phyloP scores from a whole-genome alignment of 2,797 vertebrate genomes.

The Pteropus rufus region DNA sequence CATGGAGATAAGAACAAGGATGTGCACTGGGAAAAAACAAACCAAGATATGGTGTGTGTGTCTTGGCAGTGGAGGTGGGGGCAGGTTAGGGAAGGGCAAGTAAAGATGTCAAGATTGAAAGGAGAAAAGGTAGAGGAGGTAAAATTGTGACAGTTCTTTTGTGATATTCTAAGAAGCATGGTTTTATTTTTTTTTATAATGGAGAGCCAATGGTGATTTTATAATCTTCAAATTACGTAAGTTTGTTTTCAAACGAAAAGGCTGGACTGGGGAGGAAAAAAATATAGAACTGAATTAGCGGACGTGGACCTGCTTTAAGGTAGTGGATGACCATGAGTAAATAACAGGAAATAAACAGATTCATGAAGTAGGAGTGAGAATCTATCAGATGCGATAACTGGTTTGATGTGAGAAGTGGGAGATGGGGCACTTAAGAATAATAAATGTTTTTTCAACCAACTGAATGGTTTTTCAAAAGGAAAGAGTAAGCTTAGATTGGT shows the following conservation, averaged over 20 bases:
- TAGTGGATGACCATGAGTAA: not conserved
- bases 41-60: not conserved
- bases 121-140: not conserved
- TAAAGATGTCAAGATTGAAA: not conserved
- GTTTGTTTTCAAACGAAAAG: not conserved
- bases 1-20: not conserved
- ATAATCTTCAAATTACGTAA: not conserved
- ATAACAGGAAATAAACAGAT: not conserved
- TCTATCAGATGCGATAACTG: not conserved
- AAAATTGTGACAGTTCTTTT: not conserved
- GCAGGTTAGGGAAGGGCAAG: rapidly evolving
- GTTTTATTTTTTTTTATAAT: not conserved
- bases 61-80: too few relatives aligned
- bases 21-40: not conserved
- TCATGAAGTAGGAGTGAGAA: not conserved
- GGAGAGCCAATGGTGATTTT: not conserved
- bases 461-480: not conserved
- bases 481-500: not conserved
- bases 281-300: not conserved
- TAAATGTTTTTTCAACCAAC: not conserved
- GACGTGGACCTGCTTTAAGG: not conserved
- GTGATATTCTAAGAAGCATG: not conserved
- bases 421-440: not conserved
- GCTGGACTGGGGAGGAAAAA: not conserved
- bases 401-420: not conserved